These are phyloP conservation scores for Nerophis lumbriciformis DNA, from an alignment of 2,113 vertebrate species.

Conservation along the genomic window DNA sequence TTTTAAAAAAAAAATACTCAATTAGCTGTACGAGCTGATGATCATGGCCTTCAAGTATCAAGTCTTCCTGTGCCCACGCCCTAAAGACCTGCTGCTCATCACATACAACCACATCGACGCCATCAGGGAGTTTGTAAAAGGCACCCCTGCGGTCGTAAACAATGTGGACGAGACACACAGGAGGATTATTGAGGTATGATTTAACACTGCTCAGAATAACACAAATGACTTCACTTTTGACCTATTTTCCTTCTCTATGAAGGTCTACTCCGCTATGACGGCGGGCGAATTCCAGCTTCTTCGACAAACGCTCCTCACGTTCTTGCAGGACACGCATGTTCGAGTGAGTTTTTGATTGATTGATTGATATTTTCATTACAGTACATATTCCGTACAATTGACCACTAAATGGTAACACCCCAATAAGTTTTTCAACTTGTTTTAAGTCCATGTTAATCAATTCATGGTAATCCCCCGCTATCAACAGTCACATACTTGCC, in stretches of 20 bases:
- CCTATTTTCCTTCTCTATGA: not conserved
- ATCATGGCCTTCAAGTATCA: conserved; percentile 95
- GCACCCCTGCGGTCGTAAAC: conserved; percentile 77
- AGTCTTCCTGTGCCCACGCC: conserved; percentile 83
- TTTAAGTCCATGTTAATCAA: too few species aligned
- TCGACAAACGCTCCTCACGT: conserved; percentile 85
- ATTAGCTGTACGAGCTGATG: conserved; percentile 92
- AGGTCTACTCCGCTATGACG: conserved; percentile 76
- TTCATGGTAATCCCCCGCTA: too few species aligned
- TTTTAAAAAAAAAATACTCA: too few species aligned
- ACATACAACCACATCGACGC: conserved; percentile 89
- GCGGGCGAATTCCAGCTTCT: conserved; percentile 89
- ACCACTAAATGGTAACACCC: too few species aligned
- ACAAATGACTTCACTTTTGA: not conserved
- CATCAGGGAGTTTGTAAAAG: conserved; percentile 78
- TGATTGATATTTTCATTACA: too few species aligned
- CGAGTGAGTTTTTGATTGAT: conserved; percentile 71
- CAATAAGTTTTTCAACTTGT: too few species aligned
- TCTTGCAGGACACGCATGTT: conserved; percentile 89
- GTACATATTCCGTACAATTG: too few species aligned
- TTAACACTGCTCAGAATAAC: not conserved
- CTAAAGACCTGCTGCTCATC: conserved; percentile 86
- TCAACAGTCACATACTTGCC: not conserved
- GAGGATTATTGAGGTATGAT: conserved; percentile 79
- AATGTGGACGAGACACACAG: conserved; percentile 84